Evolutionary conservation across 2,113 vertebrate genomes (phyloP), one percentile per base, ranked within the genome.

Genomic region (Ranitomeya variabilis): DNA sequence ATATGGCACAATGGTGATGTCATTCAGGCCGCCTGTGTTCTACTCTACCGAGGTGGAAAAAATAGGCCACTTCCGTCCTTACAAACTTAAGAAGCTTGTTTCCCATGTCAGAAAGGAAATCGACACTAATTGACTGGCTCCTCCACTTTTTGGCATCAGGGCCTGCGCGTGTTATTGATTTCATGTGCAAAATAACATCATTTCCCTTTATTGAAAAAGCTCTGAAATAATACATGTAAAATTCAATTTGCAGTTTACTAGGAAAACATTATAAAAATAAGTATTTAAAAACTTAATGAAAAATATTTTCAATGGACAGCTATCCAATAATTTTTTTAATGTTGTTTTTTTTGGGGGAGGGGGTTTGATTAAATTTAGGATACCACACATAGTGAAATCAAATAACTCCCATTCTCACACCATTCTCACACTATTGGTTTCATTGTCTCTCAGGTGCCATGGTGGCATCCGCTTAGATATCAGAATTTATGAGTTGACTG

Each of bases 21-120:
- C 87, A 82, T 83, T 45, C 45, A 23, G 79, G 45, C 55, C 73
- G 66, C 57, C 23, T 60, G 80, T 51, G 18, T 83, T 73, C 26
- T 73, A 60, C 26, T 60, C 80, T 77, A 78, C 67, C 14, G 59
- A 83, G 37, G 80, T 77, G 80, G 87, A 76, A 88, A 79, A 88
- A 88, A 88, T 57, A 74, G 57, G 59, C 71, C 66, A 77, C 71
- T 83, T 89, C 87, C 87, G 55, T 83, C 76, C 45, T 66, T 89
- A 76, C 37, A 83, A 55, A 37, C 19, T 55, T 21, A 89, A 89
- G 51, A 45, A 62, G 62, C 31, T 51, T 51, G 67, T 83, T 88
- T 88, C 79, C 69, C 87, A 88, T 62, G 87, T 80, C 59, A 78
- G 80, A 7, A 71, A 66, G 87, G 87, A 89, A 89, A 89, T 81